A percentile compares a stretch with the other conserved stretches of the same genome.
Evolutionary conservation across 2,113 vertebrate genomes (phyloP).

Genomic region (Indri indri): DNA sequence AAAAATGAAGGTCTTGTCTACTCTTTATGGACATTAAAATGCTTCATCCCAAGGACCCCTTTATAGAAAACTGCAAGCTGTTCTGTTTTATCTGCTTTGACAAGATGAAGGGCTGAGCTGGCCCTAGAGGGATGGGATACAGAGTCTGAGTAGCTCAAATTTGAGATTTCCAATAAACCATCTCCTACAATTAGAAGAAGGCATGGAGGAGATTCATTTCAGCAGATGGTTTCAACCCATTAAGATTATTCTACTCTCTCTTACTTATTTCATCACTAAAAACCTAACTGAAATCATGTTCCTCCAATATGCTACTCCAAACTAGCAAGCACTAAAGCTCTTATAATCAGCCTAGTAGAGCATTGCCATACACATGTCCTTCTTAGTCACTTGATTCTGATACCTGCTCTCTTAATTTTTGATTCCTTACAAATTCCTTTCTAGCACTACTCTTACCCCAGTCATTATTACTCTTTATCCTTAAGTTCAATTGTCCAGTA

Average conservation of each 20-base stretch:
- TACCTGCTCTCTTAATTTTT: neutral
- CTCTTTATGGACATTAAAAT: slow-evolving; percentile 77
- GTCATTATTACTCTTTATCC: slow-evolving; percentile 30
- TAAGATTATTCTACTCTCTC: slow-evolving; percentile 27
- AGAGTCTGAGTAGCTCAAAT: slow-evolving; percentile 61
- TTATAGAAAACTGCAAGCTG: slow-evolving; percentile 69
- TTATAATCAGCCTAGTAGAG: neutral
- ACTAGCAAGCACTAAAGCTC: neutral
- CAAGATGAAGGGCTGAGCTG: slow-evolving; percentile 74
- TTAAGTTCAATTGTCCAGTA: slow-evolving; percentile 32
- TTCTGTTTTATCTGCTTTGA: slow-evolving; percentile 75
- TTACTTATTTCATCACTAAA: slow-evolving; percentile 41
- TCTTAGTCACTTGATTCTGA: slow-evolving; percentile 8
- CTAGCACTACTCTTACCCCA: neutral
- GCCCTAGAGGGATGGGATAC: slow-evolving; percentile 67
- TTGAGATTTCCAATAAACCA: slow-evolving; percentile 75
- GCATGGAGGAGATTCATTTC: slow-evolving; percentile 39
- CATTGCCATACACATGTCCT: neutral
- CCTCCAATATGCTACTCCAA: neutral
- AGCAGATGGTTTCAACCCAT: slow-evolving; percentile 41
- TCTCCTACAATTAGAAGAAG: slow-evolving; percentile 66
- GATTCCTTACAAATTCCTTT: neutral
- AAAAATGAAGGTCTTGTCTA: slow-evolving; percentile 75
- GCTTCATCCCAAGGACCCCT: slow-evolving; percentile 71
- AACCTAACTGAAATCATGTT: neutral